A percentile compares a stretch with the other conserved stretches of the same genome.
phyloP scores from a whole-genome alignment of 53 echinoderm and acorn worm species.

The Echinometra lucunter region DNA sequence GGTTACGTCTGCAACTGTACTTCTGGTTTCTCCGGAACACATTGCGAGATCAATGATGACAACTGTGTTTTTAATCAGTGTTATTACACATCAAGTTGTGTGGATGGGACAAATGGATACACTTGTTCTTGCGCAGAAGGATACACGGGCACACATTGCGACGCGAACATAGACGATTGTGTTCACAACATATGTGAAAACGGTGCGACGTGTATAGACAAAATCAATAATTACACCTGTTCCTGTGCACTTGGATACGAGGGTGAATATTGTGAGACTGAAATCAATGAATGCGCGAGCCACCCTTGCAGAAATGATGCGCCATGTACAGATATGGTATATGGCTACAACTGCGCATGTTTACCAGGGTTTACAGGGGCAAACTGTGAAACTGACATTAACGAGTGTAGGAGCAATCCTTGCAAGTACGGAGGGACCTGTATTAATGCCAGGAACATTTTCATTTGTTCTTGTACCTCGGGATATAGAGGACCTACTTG shows the following conservation, averaged over 20 bases:
- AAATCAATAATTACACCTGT: conserved; percentile 68
- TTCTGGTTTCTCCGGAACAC: conserved; percentile 75
- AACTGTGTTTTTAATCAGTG: conserved; percentile 51
- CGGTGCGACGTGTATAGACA: conserved; percentile 79
- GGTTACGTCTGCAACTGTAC: conserved; percentile 79
- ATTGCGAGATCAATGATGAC: conserved; percentile 69
- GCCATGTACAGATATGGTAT: conserved; percentile 62
- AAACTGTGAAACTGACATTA: conserved; percentile 75
- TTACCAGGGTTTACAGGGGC: conserved; percentile 76
- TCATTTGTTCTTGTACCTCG: conserved; percentile 57
- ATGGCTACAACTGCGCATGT: conserved; percentile 75
- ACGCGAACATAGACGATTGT: conserved; percentile 81
- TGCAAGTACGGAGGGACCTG: conserved; percentile 55
- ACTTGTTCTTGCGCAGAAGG: conserved; percentile 74
- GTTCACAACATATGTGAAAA: conserved; percentile 77
- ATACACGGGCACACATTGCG: conserved; percentile 77
- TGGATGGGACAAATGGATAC: conserved; percentile 33
- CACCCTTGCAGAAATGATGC: conserved; percentile 75
- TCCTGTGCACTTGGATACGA: conserved; percentile 72
- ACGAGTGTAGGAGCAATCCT: conserved; percentile 82
- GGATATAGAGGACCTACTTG: conserved; percentile 56
- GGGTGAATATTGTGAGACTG: conserved; percentile 76
- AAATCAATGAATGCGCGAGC: conserved; percentile 73
- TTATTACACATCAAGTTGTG: conserved; percentile 55
- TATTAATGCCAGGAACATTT: neutral